Base-by-base conservation (phyloP, 2,797 vertebrate genomes). In the Pangasius macronema region DNA sequence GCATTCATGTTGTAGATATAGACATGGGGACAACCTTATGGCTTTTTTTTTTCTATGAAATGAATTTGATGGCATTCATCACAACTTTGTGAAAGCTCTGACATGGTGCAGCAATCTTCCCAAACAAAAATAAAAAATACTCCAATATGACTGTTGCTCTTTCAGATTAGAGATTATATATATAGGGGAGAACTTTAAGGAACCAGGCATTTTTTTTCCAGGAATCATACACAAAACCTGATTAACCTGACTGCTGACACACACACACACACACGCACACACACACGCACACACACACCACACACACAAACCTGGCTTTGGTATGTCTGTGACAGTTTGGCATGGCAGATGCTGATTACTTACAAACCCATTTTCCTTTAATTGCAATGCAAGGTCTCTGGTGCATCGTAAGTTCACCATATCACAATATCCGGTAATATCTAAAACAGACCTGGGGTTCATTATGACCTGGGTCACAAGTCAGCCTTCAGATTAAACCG, bases 401-500 rank as follows among this genome's bases (percentile, higher is more conserved):
- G 8, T 42, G 24, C 24, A 49, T 0, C 0, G 77, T 13, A 24
- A 57, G 76, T 2, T 30, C 39, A 11, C 59, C n/a, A n/a, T n/a
- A n/a, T n/a, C n/a, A n/a, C 8, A 42, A 33, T 5, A 81, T 81
- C 77, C 22, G 33, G 30, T 5, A 16, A 61, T 61, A 18, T 59
- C 33, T 39, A 39, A 33, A 22, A 13, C 39, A 30, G 57, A 65
- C 27, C 59, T 65, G 22, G 27, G 49, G 80, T 2, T 82, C 59
- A 30, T 33, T 1, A 65, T 65, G 80, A 82, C 80, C 80, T 4
- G 42, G 53, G 53, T 80, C 77, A 59, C 53, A 27, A 59, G 10
- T 80, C 55, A 30, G 39, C 80, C 59, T 82, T 65, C 59, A 82
- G 39, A 82, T 82, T 49, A 46, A n/a, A 65, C 79, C 36, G 1